Evolutionary conservation across 2,888 invertebrate species (phyloP).

Genomic region (Sicus ferrugineus): DNA sequence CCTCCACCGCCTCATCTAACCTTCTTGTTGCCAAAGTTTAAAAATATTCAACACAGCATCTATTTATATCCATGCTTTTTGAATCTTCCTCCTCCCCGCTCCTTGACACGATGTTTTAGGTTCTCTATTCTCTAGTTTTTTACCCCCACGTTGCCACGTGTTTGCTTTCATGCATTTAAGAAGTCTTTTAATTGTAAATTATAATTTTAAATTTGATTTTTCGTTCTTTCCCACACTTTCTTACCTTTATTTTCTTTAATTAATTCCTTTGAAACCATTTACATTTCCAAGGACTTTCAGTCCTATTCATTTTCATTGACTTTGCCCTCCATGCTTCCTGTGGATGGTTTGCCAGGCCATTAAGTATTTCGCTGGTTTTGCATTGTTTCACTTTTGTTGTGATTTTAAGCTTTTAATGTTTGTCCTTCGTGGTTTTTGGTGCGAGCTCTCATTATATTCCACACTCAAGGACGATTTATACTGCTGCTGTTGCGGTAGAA

Average conservation of each 20-base stretch:
- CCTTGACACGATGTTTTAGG: too few relatives aligned
- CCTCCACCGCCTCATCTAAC: too few relatives aligned
- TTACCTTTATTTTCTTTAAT: not conserved
- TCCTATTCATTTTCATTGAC: conserved; percentile 6
- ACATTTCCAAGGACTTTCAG: not conserved
- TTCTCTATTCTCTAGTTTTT: too few relatives aligned
- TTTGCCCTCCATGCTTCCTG: not conserved
- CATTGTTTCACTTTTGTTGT: conserved; percentile 26
- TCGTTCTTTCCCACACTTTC: not conserved
- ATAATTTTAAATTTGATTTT: not conserved
- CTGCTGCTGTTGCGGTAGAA: not conserved
- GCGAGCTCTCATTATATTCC: conserved; percentile 19
- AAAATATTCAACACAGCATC: too few relatives aligned
- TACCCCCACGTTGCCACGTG: too few relatives aligned
- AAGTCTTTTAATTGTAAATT: too few relatives aligned
- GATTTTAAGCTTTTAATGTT: conserved; percentile 28
- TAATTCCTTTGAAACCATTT: not conserved
- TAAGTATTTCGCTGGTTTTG: not conserved
- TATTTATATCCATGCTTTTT: too few relatives aligned
- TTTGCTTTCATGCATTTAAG: too few relatives aligned
- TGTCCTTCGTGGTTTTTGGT: conserved; percentile 24
- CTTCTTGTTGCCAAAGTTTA: too few relatives aligned
- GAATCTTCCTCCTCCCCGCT: too few relatives aligned
- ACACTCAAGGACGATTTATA: conserved; percentile 3
- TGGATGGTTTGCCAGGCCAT: not conserved